Conservation (phyloP, 1,140 invertebrate genomes). For the Formica exsecta region DNA sequence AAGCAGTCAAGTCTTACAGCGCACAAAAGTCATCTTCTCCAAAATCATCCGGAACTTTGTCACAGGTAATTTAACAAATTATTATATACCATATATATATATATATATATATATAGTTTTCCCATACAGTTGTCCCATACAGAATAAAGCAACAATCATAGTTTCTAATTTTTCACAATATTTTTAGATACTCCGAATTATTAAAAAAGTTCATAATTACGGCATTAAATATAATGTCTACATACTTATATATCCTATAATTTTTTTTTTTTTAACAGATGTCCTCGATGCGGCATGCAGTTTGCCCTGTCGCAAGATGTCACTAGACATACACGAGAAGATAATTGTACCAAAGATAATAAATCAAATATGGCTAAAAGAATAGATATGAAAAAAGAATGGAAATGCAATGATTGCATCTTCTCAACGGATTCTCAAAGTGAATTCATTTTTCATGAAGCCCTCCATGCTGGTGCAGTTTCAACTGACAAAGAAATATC, state of each 20-base stretch:
- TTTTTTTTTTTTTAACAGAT: conserved; percentile 85
- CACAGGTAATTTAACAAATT: conserved; percentile 83
- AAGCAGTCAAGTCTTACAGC: conserved; percentile 86
- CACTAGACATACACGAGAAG: conserved; percentile 88
- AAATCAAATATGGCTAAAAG: background rate
- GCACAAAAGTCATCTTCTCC: conserved; percentile 89
- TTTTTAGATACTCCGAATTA: background rate
- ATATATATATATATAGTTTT: no score
- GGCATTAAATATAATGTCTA: background rate
- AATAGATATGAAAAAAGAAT: conserved; percentile 48
- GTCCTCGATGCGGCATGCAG: conserved; percentile 89
- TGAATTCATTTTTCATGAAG: conserved; percentile 90
- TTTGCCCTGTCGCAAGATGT: conserved; percentile 92
- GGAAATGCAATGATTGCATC: conserved; percentile 85
- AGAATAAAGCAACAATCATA: background rate
- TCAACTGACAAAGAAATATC: conserved; percentile 78
- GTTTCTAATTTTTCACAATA: background rate
- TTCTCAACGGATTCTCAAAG: conserved; percentile 86
- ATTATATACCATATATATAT: background rate
- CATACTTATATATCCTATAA: background rate
- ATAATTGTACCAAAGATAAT: conserved; percentile 64
- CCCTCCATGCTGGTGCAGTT: conserved; percentile 87
- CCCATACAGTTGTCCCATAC: background rate
- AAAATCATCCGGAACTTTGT: conserved; percentile 88
- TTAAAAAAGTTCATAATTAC: no score